A percentile compares a stretch with the other conserved stretches of the same genome.
Evolutionary conservation across 2,113 vertebrate species (phyloP).

Genomic region (Sebastes schlegelii): DNA sequence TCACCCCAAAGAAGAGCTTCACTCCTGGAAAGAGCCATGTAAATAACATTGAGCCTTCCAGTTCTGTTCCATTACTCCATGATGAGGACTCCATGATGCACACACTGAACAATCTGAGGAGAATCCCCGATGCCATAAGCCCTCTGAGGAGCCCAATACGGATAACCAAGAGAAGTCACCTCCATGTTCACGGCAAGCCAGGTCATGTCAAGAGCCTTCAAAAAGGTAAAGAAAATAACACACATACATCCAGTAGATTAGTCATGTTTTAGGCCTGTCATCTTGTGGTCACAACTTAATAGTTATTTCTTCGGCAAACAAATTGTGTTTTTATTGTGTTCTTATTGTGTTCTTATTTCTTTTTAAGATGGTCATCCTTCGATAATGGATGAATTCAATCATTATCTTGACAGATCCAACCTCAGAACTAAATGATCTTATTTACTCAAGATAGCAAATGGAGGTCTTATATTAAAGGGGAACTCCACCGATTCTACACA

Average conservation of each 20-base stretch:
- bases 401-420: not conserved
- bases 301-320: not conserved
- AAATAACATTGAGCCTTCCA: slow-evolving; percentile 45
- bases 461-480: not conserved
- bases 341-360: not conserved
- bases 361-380: not conserved
- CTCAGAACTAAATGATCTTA: not conserved
- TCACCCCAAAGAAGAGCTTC: slow-evolving; percentile 62
- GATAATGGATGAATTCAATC: not conserved
- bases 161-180: slow-evolving; percentile 81
- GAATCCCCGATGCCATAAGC: slow-evolving; percentile 92
- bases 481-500: not conserved
- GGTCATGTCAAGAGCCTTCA: slow-evolving; percentile 85
- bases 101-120: slow-evolving; percentile 89
- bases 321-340: not conserved
- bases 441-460: not conserved
- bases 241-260: not conserved
- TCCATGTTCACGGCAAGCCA: slow-evolving; percentile 82
- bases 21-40: slow-evolving; percentile 70
- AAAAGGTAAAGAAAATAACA: slow-evolving; percentile 85
- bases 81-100: slow-evolving; percentile 95
- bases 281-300: not conserved
- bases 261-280: not conserved
- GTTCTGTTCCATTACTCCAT: slow-evolving; percentile 68
- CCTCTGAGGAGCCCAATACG: slow-evolving; percentile 94